Base-by-base conservation (phyloP, 2,888 invertebrate genomes). In the Tachina fera region DNA sequence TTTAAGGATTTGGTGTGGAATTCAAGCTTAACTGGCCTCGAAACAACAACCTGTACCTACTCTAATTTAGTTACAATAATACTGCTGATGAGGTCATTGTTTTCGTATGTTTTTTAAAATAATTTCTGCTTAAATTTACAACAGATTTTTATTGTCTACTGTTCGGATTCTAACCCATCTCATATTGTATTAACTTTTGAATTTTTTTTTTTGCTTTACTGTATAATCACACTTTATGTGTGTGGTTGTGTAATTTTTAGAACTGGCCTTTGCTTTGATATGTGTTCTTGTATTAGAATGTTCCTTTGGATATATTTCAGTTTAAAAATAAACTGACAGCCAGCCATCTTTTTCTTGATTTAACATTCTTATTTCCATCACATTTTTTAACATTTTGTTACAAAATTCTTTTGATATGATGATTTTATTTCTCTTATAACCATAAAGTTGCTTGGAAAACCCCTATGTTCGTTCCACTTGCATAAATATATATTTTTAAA, bases 361-460 rank as follows among this genome's bases (percentile, higher is more conserved):
- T 58, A 9, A 49, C 13, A 60, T 68, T 60, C 47, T 51, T 51
- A 49, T 53, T 74, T 41, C n/a, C 71, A 16, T 13, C 22, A n/a
- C 58, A 49, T n/a, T 53, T 67, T 31, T 16, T 19, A 47, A 47
- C 41, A 77, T 77, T 71, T 53, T 61, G 56, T 56, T 72, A 72
- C n/a, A 41, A 63, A 72, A 65, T 79, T 65, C 79, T 56, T 79
- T 79, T 79, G 78, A 79, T 71, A 79, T 79, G 78, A 63, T 63
- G 71, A 79, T 79, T 71, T 63, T 47, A 8, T 41, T 41, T 22
- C 10, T 67, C 61, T 9, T 53, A 53, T 71, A 71, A 65, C 71
- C 63, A 72, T 56, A 56, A 22, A 63, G 45, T 45, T 14, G 16
- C 61, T 31, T 10, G 10, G 2, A 41, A 61, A 60, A 47, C 9